Percentiles rank a stretch among this genome's conserved stretches.
These are phyloP conservation scores for Chrysolina americana DNA, from an alignment of 2,888 invertebrate genomes.

Conservation along the genomic window DNA sequence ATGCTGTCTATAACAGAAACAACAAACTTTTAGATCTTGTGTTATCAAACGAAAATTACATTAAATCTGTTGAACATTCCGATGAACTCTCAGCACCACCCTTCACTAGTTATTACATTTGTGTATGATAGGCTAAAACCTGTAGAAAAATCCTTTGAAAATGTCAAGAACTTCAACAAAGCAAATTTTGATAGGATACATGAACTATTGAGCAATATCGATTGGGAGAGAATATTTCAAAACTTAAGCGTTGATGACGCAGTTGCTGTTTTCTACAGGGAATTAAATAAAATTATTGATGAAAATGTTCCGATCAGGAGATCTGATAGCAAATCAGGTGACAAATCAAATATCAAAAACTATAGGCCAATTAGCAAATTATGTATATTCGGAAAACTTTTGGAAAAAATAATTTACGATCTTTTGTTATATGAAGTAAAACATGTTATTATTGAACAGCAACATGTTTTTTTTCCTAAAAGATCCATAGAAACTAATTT, in stretches of 20 bases:
- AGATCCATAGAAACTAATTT: too few species aligned
- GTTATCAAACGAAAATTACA: too few species aligned
- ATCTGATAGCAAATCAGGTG: conserved; percentile 11
- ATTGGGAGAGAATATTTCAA: conserved; percentile 4
- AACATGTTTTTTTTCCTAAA: too few species aligned
- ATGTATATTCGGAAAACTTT: not conserved
- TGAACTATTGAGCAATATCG: conserved; percentile 9
- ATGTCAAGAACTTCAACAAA: not conserved
- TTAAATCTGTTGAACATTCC: too few species aligned
- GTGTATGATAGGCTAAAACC: not conserved
- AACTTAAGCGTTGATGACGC: not conserved
- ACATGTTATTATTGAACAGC: too few species aligned
- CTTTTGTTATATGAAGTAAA: conserved; percentile 17
- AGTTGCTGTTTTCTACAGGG: conserved; percentile 19
- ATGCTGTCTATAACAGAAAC: too few species aligned
- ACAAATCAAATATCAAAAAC: not conserved
- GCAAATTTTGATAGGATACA: conserved; percentile 16
- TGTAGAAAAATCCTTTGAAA: not conserved
- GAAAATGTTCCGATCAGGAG: conserved; percentile 2
- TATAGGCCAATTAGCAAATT: not conserved
- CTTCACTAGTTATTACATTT: too few species aligned
- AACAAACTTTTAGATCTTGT: too few species aligned
- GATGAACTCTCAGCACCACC: too few species aligned
- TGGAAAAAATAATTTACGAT: conserved; percentile 23
- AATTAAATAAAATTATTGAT: conserved; percentile 16